Evolutionary conservation across 2,888 invertebrate species (phyloP), one percentile per base, ranked within the genome.

Genomic region (Microplitis deprimator): DNA sequence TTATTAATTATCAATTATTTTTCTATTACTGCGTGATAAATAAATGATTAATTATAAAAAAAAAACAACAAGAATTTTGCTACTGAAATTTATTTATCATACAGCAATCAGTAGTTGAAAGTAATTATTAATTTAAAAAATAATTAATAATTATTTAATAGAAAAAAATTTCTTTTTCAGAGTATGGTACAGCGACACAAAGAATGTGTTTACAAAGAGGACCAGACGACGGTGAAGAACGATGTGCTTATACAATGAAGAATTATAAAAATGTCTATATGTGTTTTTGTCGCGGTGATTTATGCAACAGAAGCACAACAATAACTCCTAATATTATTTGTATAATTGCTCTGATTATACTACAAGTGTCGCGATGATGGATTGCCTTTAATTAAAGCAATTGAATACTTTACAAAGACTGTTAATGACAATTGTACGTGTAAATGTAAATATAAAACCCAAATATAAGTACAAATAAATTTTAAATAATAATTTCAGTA

Each of bases 251-350:
- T 84, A 96, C 97, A 0, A 92, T 94, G 86, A 95, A 95, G 92
- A 95, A 95, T 85, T 93, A 94, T 85, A 94, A 94, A 85, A 95
- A 94, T 87, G 96, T 97, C 0, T 94, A 94, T 86, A 96, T 97
- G 95, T 97, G 97, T 87, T 96, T 97, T 87, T 97, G 97, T 85
- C 93, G 93, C 84, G 97, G 97, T 5, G 97, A 97, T 89, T 91
- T 97, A 59, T 97, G 97, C 89, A 97, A 97, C 88, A 85, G 87
- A 13, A 86, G 81, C 20, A 60, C 74, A 6, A 61, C 82, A 70
- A 82, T 10, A 39, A 72, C 70, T 17, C 68, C 73, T 4, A 6
- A 38, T 69, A 5, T 67, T 60, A 67, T 81, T 65, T 71, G 81
- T 13, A 77, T 86, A 67, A 70, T 81, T 40, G 17, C 80, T 10